A percentile compares a stretch with the other conserved stretches of the same genome.
Evolutionary conservation across 1,140 invertebrate genomes (phyloP).

Genomic region (Forficula auricularia): DNA sequence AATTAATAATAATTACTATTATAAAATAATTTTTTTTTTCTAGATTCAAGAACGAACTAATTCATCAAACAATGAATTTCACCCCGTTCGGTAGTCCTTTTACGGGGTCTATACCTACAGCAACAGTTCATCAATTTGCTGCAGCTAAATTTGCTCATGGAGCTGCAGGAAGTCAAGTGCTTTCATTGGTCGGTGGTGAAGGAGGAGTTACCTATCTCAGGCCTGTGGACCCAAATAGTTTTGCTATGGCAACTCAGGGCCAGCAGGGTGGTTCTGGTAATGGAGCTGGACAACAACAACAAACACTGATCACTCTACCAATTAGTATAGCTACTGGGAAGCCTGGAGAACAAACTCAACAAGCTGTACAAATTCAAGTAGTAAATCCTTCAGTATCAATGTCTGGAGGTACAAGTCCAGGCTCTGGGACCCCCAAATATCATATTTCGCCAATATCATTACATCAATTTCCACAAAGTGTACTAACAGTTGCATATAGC

Average conservation of each 20-base stretch:
- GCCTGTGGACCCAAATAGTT: slow-evolving; percentile 39
- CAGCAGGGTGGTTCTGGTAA: slow-evolving; percentile 22
- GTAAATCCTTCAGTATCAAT: slow-evolving; percentile 36
- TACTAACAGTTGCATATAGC: slow-evolving; percentile 48
- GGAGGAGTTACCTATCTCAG: slow-evolving; percentile 57
- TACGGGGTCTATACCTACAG: slow-evolving; percentile 38
- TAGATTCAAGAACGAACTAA: slow-evolving; percentile 7
- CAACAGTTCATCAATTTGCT: slow-evolving; percentile 45
- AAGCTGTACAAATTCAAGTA: slow-evolving; percentile 60
- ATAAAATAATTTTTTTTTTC: slow-evolving; percentile 11
- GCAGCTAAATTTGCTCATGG: slow-evolving; percentile 43
- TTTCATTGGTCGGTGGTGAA: slow-evolving; percentile 39
- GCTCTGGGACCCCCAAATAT: slow-evolving; percentile 39
- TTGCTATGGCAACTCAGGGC: slow-evolving; percentile 5
- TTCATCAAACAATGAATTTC: slow-evolving; percentile 40
- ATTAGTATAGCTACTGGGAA: slow-evolving; percentile 54
- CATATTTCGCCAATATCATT: slow-evolving; percentile 47
- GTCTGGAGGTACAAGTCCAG: slow-evolving; percentile 26
- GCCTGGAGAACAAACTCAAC: slow-evolving; percentile 46
- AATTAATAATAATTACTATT: slow-evolving; percentile 14
- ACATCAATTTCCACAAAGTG: slow-evolving; percentile 37
- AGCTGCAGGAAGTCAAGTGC: slow-evolving; percentile 34
- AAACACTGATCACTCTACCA: slow-evolving; percentile 47
- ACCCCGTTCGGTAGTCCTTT: slow-evolving; percentile 44
- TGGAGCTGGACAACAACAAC: slow-evolving; percentile 27